A percentile compares a stretch with the other conserved stretches of the same genome.
Conservation (phyloP, 2,888 invertebrate species). For the Thyatira batis region DNA sequence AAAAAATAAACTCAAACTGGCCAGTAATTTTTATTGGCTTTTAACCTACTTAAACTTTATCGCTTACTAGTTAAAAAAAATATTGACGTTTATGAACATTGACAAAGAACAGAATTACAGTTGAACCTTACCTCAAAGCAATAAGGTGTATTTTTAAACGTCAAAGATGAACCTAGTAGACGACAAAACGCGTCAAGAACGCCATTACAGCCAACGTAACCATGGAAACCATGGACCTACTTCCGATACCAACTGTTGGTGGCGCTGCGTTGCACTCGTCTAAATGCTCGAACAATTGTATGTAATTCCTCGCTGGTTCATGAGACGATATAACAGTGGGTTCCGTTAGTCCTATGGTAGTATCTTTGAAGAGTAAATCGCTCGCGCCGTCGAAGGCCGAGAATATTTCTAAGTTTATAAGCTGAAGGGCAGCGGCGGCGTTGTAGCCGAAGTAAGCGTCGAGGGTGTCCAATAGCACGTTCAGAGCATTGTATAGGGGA, state of each 20-base stretch:
- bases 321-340: slow-evolving; percentile 52
- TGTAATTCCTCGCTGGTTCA: slow-evolving; percentile 79
- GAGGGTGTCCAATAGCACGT: slow-evolving; percentile 67
- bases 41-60: too few relatives aligned
- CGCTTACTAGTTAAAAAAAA: too few relatives aligned
- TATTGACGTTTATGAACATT: too few relatives aligned
- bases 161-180: too few relatives aligned
- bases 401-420: slow-evolving; percentile 80
- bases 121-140: too few relatives aligned
- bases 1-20: too few relatives aligned
- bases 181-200: slow-evolving; percentile 42
- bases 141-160: too few relatives aligned
- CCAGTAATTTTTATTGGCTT: too few relatives aligned
- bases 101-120: too few relatives aligned
- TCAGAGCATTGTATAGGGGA: slow-evolving; percentile 53
- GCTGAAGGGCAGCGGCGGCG: slow-evolving; percentile 48
- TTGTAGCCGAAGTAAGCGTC: slow-evolving; percentile 79
- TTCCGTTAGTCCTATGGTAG: slow-evolving; percentile 80
- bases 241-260: slow-evolving; percentile 34
- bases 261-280: slow-evolving; percentile 56
- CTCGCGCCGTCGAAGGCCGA: slow-evolving; percentile 77
- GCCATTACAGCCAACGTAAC: slow-evolving; percentile 47
- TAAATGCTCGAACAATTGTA: slow-evolving; percentile 76
- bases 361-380: slow-evolving; percentile 84
- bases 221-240: slow-evolving; percentile 46